Conservation (phyloP, 2,888 invertebrate species). For the Anagyrus pseudococci region DNA sequence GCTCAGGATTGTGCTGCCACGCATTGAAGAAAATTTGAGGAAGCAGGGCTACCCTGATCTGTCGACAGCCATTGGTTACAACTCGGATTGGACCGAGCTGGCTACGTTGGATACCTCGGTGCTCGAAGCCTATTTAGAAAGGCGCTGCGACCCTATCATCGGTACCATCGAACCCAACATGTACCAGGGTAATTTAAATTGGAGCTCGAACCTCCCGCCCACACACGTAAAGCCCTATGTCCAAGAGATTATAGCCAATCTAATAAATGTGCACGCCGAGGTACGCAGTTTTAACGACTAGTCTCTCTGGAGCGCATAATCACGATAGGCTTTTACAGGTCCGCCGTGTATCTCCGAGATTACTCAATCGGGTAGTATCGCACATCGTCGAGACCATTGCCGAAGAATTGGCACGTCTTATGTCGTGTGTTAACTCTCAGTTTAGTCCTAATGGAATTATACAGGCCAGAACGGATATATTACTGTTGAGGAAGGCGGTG, state of each 20-base stretch:
- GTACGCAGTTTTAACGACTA: conserved; percentile 63
- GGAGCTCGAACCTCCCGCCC: conserved; percentile 79
- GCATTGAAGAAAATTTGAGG: conserved; percentile 72
- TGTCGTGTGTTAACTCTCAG: conserved; percentile 74
- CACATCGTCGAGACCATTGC: conserved; percentile 90
- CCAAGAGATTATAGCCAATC: conserved; percentile 84
- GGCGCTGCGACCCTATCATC: conserved; percentile 91
- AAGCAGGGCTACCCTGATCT: conserved; percentile 75
- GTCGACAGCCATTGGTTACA: conserved; percentile 56
- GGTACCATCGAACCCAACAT: conserved; percentile 96
- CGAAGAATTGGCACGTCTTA: conserved; percentile 88
- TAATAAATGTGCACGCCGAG: conserved; percentile 80
- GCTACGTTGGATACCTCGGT: conserved; percentile 69
- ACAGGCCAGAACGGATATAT: conserved; percentile 82
- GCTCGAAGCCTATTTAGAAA: conserved; percentile 84
- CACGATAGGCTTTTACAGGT: no score
- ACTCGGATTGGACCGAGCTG: conserved; percentile 68
- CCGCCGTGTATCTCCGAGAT: conserved; percentile 77
- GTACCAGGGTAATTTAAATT: conserved; percentile 89
- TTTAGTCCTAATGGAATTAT: conserved; percentile 75
- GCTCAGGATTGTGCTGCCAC: conserved; percentile 74
- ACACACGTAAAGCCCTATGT: conserved; percentile 86
- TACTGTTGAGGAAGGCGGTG: conserved; percentile 72
- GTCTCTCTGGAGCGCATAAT: background rate
- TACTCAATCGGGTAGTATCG: conserved; percentile 75